These are phyloP conservation scores for Aegotheles bennettii DNA, from an alignment of 2,113 vertebrate species.

Conservation along the genomic window DNA sequence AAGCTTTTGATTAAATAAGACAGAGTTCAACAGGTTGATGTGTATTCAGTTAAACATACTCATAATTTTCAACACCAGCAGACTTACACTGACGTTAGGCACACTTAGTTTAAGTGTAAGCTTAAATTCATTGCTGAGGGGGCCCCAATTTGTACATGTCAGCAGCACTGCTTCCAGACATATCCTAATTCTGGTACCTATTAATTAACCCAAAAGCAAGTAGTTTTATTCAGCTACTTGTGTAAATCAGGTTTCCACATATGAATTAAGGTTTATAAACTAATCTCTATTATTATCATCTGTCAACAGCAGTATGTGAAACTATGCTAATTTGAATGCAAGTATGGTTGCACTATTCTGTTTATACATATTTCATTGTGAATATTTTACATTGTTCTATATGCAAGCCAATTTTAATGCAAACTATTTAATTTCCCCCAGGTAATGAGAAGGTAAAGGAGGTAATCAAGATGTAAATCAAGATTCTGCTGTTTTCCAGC, in stretches of 20 bases:
- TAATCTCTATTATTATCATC: slow-evolving; percentile 43
- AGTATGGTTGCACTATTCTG: background rate
- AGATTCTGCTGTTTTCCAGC: background rate
- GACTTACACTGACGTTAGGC: background rate
- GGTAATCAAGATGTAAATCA: slow-evolving; percentile 54
- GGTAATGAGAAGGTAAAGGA: slow-evolving; percentile 57
- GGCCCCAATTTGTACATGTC: background rate
- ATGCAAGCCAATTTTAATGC: slow-evolving; percentile 44
- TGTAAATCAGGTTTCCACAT: background rate
- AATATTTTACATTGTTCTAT: slow-evolving; percentile 41
- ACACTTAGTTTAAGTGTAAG: background rate
- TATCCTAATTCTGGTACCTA: background rate
- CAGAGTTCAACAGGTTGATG: background rate
- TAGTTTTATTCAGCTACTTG: background rate
- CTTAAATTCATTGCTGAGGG: background rate
- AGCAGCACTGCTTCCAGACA: background rate
- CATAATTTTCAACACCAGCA: background rate
- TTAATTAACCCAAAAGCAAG: background rate
- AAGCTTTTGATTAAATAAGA: background rate
- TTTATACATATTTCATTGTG: slow-evolving; percentile 44
- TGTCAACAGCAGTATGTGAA: background rate
- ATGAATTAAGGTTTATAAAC: slow-evolving; percentile 13
- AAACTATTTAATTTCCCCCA: slow-evolving; percentile 50
- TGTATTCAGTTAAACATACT: background rate
- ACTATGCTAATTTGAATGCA: slow-evolving; percentile 29